phyloP scores from a whole-genome alignment of 2,113 vertebrate species.

The Phylloscopus whistleri region DNA sequence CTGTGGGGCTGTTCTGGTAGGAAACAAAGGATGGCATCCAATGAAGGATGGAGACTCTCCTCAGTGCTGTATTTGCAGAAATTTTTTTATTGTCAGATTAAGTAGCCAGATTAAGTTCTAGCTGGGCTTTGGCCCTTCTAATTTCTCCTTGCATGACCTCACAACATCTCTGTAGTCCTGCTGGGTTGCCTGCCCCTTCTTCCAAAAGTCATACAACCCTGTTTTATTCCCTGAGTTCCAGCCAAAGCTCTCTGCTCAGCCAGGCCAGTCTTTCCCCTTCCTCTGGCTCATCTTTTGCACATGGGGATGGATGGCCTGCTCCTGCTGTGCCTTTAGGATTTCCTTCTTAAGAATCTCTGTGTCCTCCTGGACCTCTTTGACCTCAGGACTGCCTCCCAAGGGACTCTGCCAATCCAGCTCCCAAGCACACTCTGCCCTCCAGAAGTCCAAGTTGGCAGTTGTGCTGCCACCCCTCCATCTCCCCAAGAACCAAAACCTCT shows the following conservation, averaged over 20 bases:
- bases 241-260: not conserved
- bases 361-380: not conserved
- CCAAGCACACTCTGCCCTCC: not conserved
- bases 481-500: not conserved
- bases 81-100: not conserved
- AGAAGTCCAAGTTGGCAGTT: not conserved
- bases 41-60: not conserved
- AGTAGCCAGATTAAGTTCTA: not conserved
- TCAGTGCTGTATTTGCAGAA: not conserved
- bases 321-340: not conserved
- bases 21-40: not conserved
- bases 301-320: not conserved
- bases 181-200: not conserved
- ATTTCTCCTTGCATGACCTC: not conserved
- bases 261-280: not conserved
- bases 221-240: not conserved
- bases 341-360: not conserved
- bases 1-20: not conserved
- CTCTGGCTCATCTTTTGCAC: not conserved
- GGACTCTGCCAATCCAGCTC: not conserved
- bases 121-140: not conserved
- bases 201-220: not conserved
- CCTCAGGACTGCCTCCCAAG: not conserved
- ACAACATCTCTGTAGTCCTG: not conserved
- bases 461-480: not conserved